Evolutionary conservation across 2,113 vertebrate genomes (phyloP), one percentile per base, ranked within the genome.

Genomic region (Pipa parva): DNA sequence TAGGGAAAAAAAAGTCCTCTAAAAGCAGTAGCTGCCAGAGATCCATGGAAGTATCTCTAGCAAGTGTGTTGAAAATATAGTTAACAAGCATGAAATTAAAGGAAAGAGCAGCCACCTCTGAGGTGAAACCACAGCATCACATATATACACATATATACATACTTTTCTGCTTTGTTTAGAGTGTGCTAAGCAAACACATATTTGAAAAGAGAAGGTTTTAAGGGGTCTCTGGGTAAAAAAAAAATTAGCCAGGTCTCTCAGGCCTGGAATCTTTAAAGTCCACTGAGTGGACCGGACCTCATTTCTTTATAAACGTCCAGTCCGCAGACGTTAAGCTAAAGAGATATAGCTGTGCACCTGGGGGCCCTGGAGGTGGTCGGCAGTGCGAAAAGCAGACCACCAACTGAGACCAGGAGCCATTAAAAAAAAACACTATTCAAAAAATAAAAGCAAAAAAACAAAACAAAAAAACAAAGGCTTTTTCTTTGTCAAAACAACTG

Each of bases 141-240:
- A 68, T 68, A 68, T 68, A 59, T 68, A 68, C 45, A 68, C 49
- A 68, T 68, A 68, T 68, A 68, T 68, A 68, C 56, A 68, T 4
- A 52, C 49, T 59, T 33, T 51, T 27, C 37, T 67, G 50, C 36
- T 60, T 59, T 68, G 50, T 68, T 68, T 68, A 68, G 65, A 42
- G 65, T 68, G 65, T 42, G 65, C 65, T 68, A 59, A 59, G 65
- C 65, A 60, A 56, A 68, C 65, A 58, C 6, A 48, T 59, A 20
- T 68, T 56, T 56, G 60, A 56, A 66, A 54, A 67, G 52, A 36
- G 58, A 68, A 45, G 50, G 57, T 37, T 46, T 42, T n/a, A 39
- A 39, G 39, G 18, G 56, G 65, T 39, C 27, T 59, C 22, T 51
- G 65, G 65, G 46, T 60, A 36, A 9, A 51, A 68, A 51, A 36